Evolutionary conservation across 2,797 vertebrate genomes (phyloP).

Genomic region (Hoplostethus atlanticus): DNA sequence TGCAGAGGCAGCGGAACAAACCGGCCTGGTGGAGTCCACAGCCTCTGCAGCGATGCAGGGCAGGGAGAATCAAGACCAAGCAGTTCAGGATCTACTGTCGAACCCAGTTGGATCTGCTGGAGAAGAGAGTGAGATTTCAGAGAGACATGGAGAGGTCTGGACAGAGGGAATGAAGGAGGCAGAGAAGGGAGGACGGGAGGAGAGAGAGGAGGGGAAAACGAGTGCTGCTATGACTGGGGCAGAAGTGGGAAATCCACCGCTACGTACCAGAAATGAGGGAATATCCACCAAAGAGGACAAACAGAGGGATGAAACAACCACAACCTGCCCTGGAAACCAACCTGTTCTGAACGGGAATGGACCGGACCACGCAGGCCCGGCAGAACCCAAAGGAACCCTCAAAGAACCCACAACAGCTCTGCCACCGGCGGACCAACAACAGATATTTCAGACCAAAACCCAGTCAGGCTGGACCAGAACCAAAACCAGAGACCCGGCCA

Average conservation of each 20-base stretch:
- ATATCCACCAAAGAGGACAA: not conserved
- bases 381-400: slow-evolving; percentile 14
- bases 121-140: slow-evolving; percentile 12
- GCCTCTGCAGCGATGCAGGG: not conserved
- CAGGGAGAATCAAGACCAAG: not conserved
- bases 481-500: slow-evolving; percentile 28
- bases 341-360: not conserved
- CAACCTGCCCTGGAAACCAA: not conserved
- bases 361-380: not conserved
- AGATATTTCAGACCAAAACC: slow-evolving; percentile 24
- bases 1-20: not conserved
- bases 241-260: not conserved
- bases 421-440: slow-evolving; percentile 8
- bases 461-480: slow-evolving; percentile 29
- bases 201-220: not conserved
- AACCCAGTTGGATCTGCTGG: not conserved
- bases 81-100: not conserved
- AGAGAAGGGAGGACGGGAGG: not conserved
- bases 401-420: slow-evolving; percentile 8
- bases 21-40: not conserved
- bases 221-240: not conserved
- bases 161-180: not conserved
- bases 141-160: not conserved
- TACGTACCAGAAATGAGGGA: slow-evolving; percentile 5
- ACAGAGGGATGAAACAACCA: slow-evolving; percentile 49